Base-by-base conservation (phyloP, 2,888 invertebrate genomes). In the Sympetrum striolatum region DNA sequence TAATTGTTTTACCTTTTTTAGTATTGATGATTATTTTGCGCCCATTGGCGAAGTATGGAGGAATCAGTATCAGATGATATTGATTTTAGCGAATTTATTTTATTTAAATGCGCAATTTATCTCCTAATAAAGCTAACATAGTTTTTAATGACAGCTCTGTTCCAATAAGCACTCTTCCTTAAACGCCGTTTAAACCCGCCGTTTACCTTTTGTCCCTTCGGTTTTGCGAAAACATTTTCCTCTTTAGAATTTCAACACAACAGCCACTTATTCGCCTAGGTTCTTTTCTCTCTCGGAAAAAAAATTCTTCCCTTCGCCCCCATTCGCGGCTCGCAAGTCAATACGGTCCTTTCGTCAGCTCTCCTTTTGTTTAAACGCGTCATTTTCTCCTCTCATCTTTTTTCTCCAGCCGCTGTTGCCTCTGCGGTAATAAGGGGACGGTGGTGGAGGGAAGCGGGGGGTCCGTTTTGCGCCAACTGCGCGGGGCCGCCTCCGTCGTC, bases 321-420 rank as follows among this genome's bases (percentile, higher is more conserved):
- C 82, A 60, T 58, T 86, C 86, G 31, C 82, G 22, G 25, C 82
- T 86, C 53, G 31, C 86, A 60, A 86, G 86, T 86, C 60, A 86
- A 86, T 60, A 86, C 58, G 58, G 37, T 86, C 37, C 86, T 31
- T 35, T 60, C 86, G 31, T 60, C 58, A n/a, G n/a, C 22, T 35
- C 22, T 22, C 22, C 35, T 35, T 86, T 86, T 86, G 86, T 86
- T 86, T 60, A 86, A 86, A 86, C 58, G 35, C 60, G 73, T 73
- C 0, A 31, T 73, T 73, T 73, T 73, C 25, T 73, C 25, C 73
- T 73, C 31, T 31, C 25, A 2, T 25, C 73, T 73, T 73, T 73
- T 73, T 64, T 73, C 25, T 73, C 73, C 60, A 5, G 73, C 25
- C 73, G 73, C 73, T 73, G 73, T 31, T 73, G 25, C 25, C 31